Evolutionary conservation across 2,797 vertebrate genomes (phyloP).

Genomic region (Chiropotes sagulatus): DNA sequence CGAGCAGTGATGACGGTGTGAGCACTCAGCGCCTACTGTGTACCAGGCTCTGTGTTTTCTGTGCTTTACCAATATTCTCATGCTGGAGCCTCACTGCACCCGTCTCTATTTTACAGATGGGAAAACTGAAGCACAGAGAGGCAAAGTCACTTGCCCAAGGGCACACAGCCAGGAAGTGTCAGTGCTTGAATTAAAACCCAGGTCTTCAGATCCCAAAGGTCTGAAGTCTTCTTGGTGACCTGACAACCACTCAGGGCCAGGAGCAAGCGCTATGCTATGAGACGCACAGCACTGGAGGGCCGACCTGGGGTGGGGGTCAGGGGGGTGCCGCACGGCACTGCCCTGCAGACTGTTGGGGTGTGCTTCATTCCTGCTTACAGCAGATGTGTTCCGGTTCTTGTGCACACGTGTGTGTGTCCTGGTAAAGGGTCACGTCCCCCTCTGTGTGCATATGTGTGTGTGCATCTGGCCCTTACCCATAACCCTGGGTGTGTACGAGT

Average conservation of each 20-base stretch:
- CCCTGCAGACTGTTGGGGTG: not conserved
- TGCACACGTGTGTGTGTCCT: accelerated
- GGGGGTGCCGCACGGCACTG: accelerated
- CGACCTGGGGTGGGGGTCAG: not conserved
- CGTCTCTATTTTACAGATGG: not conserved
- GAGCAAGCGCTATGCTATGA: not conserved
- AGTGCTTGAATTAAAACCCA: not conserved
- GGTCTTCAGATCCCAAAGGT: not conserved
- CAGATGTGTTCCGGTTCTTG: not conserved
- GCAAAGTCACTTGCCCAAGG: not conserved
- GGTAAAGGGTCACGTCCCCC: not conserved
- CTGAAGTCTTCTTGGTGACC: not conserved
- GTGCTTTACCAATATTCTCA: not conserved
- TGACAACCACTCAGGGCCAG: not conserved
- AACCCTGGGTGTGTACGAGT: accelerated
- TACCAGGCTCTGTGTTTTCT: not conserved
- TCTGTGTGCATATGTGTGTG: not conserved
- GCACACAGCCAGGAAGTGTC: not conserved
- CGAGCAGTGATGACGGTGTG: not conserved
- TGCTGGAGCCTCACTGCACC: not conserved
- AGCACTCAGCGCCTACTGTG: not conserved
- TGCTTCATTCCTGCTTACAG: not conserved
- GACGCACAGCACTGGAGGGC: accelerated
- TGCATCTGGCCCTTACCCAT: accelerated
- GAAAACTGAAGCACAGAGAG: not conserved